Percentiles rank a stretch among this genome's conserved stretches.
These are phyloP conservation scores for Formicarius rufipectus DNA, from an alignment of 2,113 vertebrate species.

Conservation along the genomic window DNA sequence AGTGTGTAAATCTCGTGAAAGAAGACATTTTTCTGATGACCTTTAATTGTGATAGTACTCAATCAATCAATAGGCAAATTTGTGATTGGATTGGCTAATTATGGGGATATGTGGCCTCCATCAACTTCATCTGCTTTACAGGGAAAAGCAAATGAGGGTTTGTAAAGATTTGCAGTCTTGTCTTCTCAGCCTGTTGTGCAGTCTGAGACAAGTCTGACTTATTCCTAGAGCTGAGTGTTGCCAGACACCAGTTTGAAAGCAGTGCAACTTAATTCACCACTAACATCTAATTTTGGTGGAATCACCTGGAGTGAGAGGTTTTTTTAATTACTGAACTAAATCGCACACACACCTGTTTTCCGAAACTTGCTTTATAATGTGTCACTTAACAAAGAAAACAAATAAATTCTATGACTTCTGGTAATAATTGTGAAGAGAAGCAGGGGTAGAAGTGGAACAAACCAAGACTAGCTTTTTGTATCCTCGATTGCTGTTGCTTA, in stretches of 20 bases:
- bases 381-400: background rate
- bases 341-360: background rate
- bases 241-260: background rate
- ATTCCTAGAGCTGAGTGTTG: background rate
- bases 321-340: background rate
- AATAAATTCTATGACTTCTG: background rate
- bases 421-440: background rate
- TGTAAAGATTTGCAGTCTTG: background rate
- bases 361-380: background rate
- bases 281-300: background rate
- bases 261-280: background rate
- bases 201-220: background rate
- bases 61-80: background rate
- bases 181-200: background rate
- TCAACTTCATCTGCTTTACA: background rate
- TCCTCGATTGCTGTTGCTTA: background rate
- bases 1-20: background rate
- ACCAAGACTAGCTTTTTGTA: background rate
- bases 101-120: background rate
- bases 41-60: background rate
- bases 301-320: background rate
- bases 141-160: background rate
- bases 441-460: background rate
- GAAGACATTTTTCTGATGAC: background rate
- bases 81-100: background rate